phyloP scores from a whole-genome alignment of 1,140 invertebrate genomes.

The Hetaerina americana region DNA sequence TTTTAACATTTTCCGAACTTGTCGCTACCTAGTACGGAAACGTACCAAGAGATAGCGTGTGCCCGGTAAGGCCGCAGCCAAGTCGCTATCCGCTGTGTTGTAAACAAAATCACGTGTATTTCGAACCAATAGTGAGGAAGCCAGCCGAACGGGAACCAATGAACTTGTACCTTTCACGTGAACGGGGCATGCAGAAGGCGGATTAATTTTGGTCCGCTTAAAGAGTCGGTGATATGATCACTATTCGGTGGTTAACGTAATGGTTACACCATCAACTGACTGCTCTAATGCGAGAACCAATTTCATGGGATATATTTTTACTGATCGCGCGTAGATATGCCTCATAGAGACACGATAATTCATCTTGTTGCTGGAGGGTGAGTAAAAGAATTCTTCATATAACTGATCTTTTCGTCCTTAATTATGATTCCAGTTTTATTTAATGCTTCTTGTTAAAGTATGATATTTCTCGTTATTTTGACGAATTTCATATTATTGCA shows the following conservation, averaged over 20 bases:
- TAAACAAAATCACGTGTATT: background rate
- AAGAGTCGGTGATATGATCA: background rate
- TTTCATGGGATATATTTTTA: background rate
- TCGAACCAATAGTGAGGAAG: background rate
- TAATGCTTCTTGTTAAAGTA: too few relatives aligned
- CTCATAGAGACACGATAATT: constrained; percentile 59
- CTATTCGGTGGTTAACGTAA: background rate
- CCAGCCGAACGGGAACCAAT: background rate
- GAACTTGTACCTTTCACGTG: background rate
- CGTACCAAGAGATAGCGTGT: background rate
- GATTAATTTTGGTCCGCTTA: background rate
- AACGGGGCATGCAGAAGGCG: background rate
- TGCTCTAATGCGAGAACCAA: background rate
- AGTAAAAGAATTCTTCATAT: too few relatives aligned
- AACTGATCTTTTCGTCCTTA: too few relatives aligned
- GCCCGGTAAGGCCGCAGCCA: background rate
- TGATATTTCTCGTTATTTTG: too few relatives aligned
- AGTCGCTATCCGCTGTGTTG: background rate
- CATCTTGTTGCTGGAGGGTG: constrained; percentile 79
- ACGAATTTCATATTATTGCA: too few relatives aligned
- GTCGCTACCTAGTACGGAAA: background rate
- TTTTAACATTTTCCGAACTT: background rate
- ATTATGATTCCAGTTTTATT: too few relatives aligned
- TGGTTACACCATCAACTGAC: background rate
- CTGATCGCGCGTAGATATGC: constrained; percentile 16